phyloP scores from a whole-genome alignment of 1,140 invertebrate species.

The Trichonephila inaurata region DNA sequence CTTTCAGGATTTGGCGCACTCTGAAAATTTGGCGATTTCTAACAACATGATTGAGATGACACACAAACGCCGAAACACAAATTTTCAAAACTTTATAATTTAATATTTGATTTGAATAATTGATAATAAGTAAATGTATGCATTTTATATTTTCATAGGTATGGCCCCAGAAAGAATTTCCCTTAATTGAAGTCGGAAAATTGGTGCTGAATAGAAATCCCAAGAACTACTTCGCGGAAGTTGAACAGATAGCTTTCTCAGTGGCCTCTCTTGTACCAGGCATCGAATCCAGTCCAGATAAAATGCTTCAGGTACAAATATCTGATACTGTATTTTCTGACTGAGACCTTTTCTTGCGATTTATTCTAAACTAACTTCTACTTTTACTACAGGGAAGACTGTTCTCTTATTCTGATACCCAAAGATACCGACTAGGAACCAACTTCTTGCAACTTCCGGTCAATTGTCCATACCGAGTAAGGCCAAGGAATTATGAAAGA shows the following conservation, averaged over 20 bases:
- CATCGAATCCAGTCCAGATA: conserved; percentile 95
- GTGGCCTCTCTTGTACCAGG: conserved; percentile 95
- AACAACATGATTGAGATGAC: too few relatives aligned
- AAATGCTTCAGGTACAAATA: conserved; percentile 89
- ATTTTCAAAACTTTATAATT: too few relatives aligned
- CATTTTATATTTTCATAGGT: conserved; percentile 81
- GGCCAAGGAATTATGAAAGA: conserved; percentile 89
- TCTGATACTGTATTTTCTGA: too few relatives aligned
- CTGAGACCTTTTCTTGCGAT: not conserved
- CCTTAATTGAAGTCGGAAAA: conserved; percentile 94
- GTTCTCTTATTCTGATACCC: conserved; percentile 96
- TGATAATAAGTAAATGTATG: not conserved
- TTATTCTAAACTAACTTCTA: not conserved
- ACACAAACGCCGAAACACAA: too few relatives aligned
- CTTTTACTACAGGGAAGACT: conserved; percentile 86
- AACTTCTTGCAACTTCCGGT: conserved; percentile 96
- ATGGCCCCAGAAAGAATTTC: conserved; percentile 95
- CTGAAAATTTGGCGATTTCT: too few relatives aligned
- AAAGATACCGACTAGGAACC: conserved; percentile 93
- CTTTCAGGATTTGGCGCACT: too few relatives aligned
- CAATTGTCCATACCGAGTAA: conserved; percentile 90
- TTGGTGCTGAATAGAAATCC: conserved; percentile 94
- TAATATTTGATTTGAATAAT: not conserved
- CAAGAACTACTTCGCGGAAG: conserved; percentile 93
- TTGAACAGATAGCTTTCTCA: conserved; percentile 97